These are phyloP conservation scores for Drosophila lacertosa DNA, from an alignment of 1,140 invertebrate species.

Conservation along the genomic window DNA sequence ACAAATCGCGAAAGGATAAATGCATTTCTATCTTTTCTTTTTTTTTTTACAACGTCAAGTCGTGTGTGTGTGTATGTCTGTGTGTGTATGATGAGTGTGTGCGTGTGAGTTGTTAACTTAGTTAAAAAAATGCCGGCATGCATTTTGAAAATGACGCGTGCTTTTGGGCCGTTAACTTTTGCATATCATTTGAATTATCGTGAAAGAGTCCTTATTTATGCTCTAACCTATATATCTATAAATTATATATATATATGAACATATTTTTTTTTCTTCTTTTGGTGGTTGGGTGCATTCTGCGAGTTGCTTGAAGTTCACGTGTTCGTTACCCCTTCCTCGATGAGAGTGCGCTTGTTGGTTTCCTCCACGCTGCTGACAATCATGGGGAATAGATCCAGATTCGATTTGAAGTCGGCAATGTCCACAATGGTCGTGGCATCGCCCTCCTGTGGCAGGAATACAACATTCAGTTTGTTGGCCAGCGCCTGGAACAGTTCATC, in stretches of 20 bases:
- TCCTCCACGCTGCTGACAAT: constrained; percentile 33
- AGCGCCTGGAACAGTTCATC: constrained; percentile 64
- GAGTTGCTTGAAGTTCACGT: constrained; percentile 26
- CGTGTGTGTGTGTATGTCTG: not conserved
- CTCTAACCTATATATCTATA: not conserved
- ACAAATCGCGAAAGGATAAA: constrained; percentile 7
- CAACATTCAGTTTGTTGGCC: constrained; percentile 64
- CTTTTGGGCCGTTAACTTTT: not conserved
- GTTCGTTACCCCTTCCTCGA: constrained; percentile 42
- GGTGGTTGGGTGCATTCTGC: constrained; percentile 1
- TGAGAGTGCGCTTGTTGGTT: constrained; percentile 2
- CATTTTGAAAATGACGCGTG: constrained; percentile 8
- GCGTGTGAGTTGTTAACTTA: not conserved
- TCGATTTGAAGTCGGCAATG: constrained; percentile 76
- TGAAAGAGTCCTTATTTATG: not conserved
- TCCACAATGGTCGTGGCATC: constrained; percentile 67
- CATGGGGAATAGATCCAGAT: constrained; percentile 78
- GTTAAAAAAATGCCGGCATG: not conserved
- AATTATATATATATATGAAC: constrained; percentile 1
- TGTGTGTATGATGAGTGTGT: not conserved
- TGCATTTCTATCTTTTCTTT: not conserved
- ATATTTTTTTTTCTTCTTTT: not conserved
- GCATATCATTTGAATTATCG: not conserved
- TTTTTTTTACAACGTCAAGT: not conserved
- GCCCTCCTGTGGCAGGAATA: constrained; percentile 60